Conservation (phyloP, 2,797 vertebrate species). For the Crenuchus spilurus region DNA sequence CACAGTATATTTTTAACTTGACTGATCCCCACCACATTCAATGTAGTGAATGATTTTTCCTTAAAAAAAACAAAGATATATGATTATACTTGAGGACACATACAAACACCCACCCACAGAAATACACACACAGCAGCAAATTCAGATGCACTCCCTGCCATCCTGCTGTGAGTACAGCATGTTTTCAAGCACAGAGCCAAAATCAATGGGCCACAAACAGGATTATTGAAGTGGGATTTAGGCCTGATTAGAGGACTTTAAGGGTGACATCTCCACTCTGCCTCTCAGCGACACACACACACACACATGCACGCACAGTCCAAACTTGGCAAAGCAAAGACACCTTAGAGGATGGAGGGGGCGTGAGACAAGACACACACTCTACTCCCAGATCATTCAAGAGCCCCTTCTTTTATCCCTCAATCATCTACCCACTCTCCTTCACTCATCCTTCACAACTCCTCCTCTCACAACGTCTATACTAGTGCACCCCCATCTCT, state of each 20-base stretch:
- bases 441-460: not conserved
- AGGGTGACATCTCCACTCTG: constrained; percentile 9
- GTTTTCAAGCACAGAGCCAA: constrained; percentile 30
- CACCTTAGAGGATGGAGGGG: constrained; percentile 11
- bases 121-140: not conserved
- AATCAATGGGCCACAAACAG: constrained; percentile 45
- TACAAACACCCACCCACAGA: not conserved
- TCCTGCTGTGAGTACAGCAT: constrained; percentile 21
- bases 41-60: too few species aligned
- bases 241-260: constrained; percentile 47
- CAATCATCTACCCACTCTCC: constrained; percentile 15
- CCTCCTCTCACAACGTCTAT: not conserved
- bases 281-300: not conserved
- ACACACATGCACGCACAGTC: constrained; percentile 14
- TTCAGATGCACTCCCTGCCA: not conserved
- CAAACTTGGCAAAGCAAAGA: not conserved
- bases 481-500: not conserved
- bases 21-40: too few species aligned
- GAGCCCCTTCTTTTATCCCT: constrained; percentile 18
- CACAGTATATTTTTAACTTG: too few species aligned
- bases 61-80: too few species aligned
- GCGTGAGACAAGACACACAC: constrained; percentile 36
- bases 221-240: constrained; percentile 39
- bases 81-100: not conserved
- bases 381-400: constrained; percentile 37